Evolutionary conservation across 2,888 invertebrate genomes (phyloP).

Genomic region (Thymelicus acteon): DNA sequence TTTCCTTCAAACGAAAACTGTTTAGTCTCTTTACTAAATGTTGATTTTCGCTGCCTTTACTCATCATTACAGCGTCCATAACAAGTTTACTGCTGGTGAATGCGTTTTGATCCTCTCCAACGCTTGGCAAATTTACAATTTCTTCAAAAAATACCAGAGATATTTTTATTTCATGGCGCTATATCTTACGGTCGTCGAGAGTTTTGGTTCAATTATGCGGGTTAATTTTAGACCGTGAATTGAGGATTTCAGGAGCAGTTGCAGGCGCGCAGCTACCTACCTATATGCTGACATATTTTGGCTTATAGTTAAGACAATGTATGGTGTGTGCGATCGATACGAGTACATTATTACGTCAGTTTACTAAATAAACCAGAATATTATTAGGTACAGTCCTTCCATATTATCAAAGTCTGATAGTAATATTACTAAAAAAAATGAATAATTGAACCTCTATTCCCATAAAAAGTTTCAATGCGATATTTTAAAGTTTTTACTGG

Average conservation of each 20-base stretch:
- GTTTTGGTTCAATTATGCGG: slow-evolving; percentile 55
- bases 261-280: slow-evolving; percentile 57
- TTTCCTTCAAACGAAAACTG: slow-evolving; percentile 22
- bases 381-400: too few species aligned
- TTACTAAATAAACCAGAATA: too few species aligned
- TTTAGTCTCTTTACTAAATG: slow-evolving; percentile 27
- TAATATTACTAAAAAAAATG: too few species aligned
- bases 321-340: neutral
- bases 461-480: too few species aligned
- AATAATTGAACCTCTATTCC: too few species aligned
- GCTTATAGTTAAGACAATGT: neutral
- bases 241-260: slow-evolving; percentile 57
- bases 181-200: slow-evolving; percentile 48
- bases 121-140: slow-evolving; percentile 66
- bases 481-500: too few species aligned
- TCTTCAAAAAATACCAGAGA: slow-evolving; percentile 51
- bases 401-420: too few species aligned
- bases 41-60: slow-evolving; percentile 22
- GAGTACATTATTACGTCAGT: neutral
- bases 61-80: slow-evolving; percentile 38
- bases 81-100: slow-evolving; percentile 55
- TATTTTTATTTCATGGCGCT: slow-evolving; percentile 45
- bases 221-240: slow-evolving; percentile 62
- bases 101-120: slow-evolving; percentile 46
- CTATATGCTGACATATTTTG: slow-evolving; percentile 51